phyloP scores from a whole-genome alignment of 2,113 vertebrate genomes.

The Propithecus coquereli region DNA sequence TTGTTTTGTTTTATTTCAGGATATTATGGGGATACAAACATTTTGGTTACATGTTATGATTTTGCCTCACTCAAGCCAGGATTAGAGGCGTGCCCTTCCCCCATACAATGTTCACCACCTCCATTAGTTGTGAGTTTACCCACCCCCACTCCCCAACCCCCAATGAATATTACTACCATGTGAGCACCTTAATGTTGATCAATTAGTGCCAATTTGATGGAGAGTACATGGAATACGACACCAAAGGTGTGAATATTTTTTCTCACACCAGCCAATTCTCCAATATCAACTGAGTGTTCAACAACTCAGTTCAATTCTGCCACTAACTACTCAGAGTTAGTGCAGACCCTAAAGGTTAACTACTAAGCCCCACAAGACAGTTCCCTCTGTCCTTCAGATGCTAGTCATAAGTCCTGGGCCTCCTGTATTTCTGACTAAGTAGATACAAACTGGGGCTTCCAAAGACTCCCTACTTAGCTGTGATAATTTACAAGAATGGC shows the following conservation, averaged over 20 bases:
- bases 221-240: background rate
- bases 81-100: no score
- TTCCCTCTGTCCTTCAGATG: background rate
- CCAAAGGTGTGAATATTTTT: background rate
- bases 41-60: no score
- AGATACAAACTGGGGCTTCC: background rate
- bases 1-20: no score
- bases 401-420: background rate
- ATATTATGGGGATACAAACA: no score
- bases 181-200: no score
- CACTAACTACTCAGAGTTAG: background rate
- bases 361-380: background rate
- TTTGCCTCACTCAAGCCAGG: no score
- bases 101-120: no score
- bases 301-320: background rate
- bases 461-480: background rate
- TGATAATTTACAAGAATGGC: background rate
- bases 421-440: background rate
- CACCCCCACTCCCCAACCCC: no score
- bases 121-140: no score
- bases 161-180: no score
- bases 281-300: background rate
- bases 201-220: no score
- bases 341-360: background rate
- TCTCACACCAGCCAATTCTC: background rate